Percentiles rank a stretch among this genome's conserved stretches.
phyloP scores from a whole-genome alignment of 1,140 invertebrate species.

The Maconellicoccus hirsutus region DNA sequence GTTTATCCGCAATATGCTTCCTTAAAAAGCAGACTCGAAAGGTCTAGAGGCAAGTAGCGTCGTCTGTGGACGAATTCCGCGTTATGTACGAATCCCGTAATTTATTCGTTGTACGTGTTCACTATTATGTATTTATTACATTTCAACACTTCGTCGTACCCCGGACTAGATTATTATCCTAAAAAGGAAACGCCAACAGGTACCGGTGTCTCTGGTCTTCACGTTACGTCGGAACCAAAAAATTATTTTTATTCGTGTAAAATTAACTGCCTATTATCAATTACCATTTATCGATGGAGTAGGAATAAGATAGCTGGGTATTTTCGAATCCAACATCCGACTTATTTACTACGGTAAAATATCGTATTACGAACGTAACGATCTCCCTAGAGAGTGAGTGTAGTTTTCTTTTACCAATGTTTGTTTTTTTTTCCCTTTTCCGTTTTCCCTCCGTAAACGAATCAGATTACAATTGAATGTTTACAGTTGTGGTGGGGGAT shows the following conservation, averaged over 20 bases:
- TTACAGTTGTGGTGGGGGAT: no score
- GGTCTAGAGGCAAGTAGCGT: no score
- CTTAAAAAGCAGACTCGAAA: no score
- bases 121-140: not conserved
- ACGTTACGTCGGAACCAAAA: not conserved
- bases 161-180: not conserved
- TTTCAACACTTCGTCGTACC: not conserved
- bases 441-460: no score
- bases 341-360: not conserved
- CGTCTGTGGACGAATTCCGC: no score
- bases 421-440: no score
- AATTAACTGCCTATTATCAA: constrained; percentile 9
- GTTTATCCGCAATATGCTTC: no score
- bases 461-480: no score
- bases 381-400: not conserved
- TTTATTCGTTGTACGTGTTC: not conserved
- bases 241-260: not conserved
- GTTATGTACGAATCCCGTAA: no score
- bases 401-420: no score
- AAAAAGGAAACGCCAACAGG: not conserved
- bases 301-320: not conserved
- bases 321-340: not conserved
- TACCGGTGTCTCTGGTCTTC: not conserved
- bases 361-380: not conserved
- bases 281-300: not conserved